phyloP scores from a whole-genome alignment of 2,888 invertebrate species.

The Oxyscelio sp. region DNA sequence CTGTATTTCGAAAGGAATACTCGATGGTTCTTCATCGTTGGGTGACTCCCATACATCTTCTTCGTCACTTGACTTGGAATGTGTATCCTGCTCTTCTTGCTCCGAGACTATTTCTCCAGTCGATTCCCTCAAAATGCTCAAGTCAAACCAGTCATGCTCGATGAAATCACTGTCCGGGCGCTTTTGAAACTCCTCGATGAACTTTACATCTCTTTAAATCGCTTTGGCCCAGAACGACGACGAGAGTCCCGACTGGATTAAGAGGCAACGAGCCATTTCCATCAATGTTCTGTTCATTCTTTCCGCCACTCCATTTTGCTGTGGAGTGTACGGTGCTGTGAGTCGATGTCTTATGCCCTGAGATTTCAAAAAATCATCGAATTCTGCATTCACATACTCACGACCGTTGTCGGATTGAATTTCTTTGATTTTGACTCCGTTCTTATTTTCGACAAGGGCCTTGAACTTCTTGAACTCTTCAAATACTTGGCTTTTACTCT shows the following conservation, averaged over 20 bases:
- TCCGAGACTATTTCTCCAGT: background rate
- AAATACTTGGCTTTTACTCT: conserved; percentile 68
- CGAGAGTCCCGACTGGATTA: conserved; percentile 43
- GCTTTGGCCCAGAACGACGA: conserved; percentile 58
- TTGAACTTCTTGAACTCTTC: conserved; percentile 69
- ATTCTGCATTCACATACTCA: conserved; percentile 53
- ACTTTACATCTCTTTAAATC: conserved; percentile 13
- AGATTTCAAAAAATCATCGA: conserved; percentile 36
- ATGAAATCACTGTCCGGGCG: background rate
- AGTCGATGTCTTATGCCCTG: conserved; percentile 41
- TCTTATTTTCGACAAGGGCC: conserved; percentile 64
- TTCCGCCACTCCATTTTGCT: conserved; percentile 83
- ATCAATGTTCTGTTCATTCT: conserved; percentile 72
- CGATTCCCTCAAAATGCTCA: background rate
- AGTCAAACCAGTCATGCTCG: background rate
- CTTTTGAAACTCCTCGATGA: background rate
- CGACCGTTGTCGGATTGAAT: conserved; percentile 61
- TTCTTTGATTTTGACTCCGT: conserved; percentile 68
- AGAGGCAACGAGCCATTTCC: conserved; percentile 66
- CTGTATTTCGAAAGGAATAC: too few relatives aligned
- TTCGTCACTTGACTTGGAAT: background rate
- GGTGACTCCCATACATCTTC: too few relatives aligned
- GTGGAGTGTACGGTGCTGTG: conserved; percentile 78
- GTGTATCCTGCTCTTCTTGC: background rate
- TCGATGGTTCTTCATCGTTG: too few relatives aligned